Evolutionary conservation across 1,140 invertebrate genomes (phyloP).

Genomic region (Papilio polytes): DNA sequence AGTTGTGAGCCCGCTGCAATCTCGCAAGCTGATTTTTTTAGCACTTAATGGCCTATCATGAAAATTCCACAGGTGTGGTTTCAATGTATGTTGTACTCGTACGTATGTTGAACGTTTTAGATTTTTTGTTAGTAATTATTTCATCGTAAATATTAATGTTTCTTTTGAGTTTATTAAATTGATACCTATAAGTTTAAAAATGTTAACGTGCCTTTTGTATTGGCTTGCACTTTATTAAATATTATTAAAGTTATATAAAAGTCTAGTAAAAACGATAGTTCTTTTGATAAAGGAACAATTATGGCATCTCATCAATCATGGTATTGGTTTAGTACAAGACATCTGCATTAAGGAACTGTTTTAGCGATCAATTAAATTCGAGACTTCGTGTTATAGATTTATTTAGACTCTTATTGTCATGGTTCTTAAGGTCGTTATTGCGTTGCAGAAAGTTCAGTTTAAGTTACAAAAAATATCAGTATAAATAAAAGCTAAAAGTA

Average conservation of each 20-base stretch:
- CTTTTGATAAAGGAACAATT: too few relatives aligned
- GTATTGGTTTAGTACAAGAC: not conserved
- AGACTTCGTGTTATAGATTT: not conserved
- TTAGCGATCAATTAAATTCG: not conserved
- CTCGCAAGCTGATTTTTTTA: slow-evolving; percentile 30
- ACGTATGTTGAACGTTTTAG: slow-evolving; percentile 18
- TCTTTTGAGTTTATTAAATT: not conserved
- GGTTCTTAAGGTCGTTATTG: slow-evolving; percentile 3
- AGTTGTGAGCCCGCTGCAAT: slow-evolving; percentile 37
- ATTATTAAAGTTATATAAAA: too few relatives aligned
- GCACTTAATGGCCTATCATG: slow-evolving; percentile 27
- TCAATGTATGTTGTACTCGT: slow-evolving; percentile 2
- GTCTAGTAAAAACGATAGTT: too few relatives aligned
- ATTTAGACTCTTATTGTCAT: not conserved
- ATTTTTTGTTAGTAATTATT: slow-evolving; percentile 8
- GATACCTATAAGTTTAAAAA: not conserved
- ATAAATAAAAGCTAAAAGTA: slow-evolving; percentile 12
- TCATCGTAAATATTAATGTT: not conserved
- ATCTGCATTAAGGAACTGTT: not conserved
- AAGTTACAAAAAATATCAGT: not conserved
- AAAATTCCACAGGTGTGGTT: slow-evolving; percentile 34
- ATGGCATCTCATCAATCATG: not conserved
- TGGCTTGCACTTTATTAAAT: not conserved
- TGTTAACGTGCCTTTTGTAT: not conserved
- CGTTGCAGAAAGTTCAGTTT: not conserved